Conservation (phyloP, 2,113 vertebrate genomes). For the Archocentrus centrarchus region DNA sequence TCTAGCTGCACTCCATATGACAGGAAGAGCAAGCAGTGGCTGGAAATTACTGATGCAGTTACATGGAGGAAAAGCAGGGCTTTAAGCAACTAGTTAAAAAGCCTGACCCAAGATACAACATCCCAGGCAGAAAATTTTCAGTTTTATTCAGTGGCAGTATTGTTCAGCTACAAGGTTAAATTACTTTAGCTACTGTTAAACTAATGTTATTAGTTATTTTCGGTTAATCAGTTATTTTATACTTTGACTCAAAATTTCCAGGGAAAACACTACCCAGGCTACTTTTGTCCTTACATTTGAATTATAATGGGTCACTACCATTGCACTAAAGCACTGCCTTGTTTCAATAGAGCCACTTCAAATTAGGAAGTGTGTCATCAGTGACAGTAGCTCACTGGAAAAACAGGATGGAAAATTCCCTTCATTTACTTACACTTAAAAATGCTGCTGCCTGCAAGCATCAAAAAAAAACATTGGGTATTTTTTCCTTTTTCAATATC, state of each 20-base stretch:
- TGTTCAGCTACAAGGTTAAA: background rate
- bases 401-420: background rate
- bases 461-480: background rate
- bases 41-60: background rate
- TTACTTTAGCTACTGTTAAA: background rate
- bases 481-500: background rate
- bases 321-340: background rate
- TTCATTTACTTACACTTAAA: background rate
- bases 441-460: background rate
- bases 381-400: background rate
- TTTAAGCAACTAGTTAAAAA: background rate
- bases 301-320: background rate
- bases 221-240: too few species aligned
- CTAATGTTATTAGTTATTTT: too few species aligned
- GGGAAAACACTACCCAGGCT: background rate
- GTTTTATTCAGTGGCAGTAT: background rate
- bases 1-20: background rate
- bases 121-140: background rate
- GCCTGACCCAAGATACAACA: background rate
- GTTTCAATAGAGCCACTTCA: background rate
- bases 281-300: background rate
- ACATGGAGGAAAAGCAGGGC: background rate
- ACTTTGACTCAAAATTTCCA: background rate
- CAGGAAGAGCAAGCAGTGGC: background rate
- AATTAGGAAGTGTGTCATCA: slow-evolving; percentile 4